Base-by-base conservation (phyloP, 2,888 invertebrate genomes). In the Callimorpha dominula region DNA sequence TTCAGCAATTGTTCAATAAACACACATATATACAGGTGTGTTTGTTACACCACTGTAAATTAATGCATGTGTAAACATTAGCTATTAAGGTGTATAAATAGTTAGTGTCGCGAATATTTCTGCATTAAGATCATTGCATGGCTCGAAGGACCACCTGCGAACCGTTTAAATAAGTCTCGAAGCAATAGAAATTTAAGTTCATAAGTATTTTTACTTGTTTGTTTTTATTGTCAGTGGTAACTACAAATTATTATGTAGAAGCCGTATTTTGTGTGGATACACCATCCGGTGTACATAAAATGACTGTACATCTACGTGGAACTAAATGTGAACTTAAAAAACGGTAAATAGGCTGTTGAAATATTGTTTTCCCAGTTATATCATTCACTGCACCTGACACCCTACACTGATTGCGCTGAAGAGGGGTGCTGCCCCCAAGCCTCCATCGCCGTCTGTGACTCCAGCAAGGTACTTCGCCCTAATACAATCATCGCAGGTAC, bases 361-460 rank as follows among this genome's bases (percentile, higher is more conserved):
- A 46, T 1, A 11, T 46, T 46, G 11, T 65, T 65, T 17, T 20
- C 4, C 42, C 43, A 1, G n/a, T 43, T 7, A 4, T 43, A 2
- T 4, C 20, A 14, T 60, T 87, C 85, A 94, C 82, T 93, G 93
- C 50, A 93, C 73, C n/a, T 81, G 80, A 72, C 95, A 95, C 3
- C 94, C 95, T 0, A 93, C 87, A 60, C 87, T 92, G 40, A 94
- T 89, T 0, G 94, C 92, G 65, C 85, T 89, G 71, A 94, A 87
- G 0, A 95, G 85, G 0, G 94, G 94, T 11, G 95, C 94, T 0
- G 93, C 86, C 0, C 92, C 94, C 8, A 95, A 75, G 0, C 95
- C 95, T 0, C 90, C 95, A 72, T 95, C 95, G 0, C 95, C 95
- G 54, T 95, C 95, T 0, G 91, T 79, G 15, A 94, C 82, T 0